These are phyloP conservation scores for Procapra przewalskii DNA, from an alignment of 2,113 vertebrate species.

Conservation along the genomic window DNA sequence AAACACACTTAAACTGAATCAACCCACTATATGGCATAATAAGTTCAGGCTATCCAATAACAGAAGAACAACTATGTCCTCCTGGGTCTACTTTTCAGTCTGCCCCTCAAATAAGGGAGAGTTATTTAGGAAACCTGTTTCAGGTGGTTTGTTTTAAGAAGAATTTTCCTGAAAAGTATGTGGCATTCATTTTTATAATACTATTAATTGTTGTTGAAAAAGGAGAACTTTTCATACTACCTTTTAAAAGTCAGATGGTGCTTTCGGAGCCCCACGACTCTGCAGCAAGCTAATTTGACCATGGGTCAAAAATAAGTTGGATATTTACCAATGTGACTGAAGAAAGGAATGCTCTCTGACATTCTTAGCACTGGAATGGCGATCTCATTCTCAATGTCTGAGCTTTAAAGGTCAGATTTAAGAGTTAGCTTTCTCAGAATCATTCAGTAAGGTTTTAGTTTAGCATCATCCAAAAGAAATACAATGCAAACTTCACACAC, in stretches of 20 bases:
- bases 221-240: background rate
- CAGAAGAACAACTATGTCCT: background rate
- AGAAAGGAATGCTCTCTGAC: background rate
- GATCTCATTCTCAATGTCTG: background rate
- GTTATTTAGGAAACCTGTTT: background rate
- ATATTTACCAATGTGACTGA: slow-evolving; percentile 18
- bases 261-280: background rate
- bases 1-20: slow-evolving; percentile 28
- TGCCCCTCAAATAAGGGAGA: slow-evolving; percentile 3
- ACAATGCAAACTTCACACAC: background rate
- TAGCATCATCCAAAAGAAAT: background rate
- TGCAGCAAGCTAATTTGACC: slow-evolving; percentile 3
- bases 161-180: background rate
- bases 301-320: slow-evolving; percentile 7
- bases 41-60: background rate
- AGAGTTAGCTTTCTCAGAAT: background rate
- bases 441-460: background rate
- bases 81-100: background rate
- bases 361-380: background rate
- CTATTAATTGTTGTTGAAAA: background rate
- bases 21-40: background rate
- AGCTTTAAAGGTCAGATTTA: slow-evolving; percentile 31
- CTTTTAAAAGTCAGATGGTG: background rate
- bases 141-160: background rate
- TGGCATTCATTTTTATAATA: slow-evolving; percentile 1